Conservation (phyloP, 2,888 invertebrate genomes). For the Aethes cnicana region DNA sequence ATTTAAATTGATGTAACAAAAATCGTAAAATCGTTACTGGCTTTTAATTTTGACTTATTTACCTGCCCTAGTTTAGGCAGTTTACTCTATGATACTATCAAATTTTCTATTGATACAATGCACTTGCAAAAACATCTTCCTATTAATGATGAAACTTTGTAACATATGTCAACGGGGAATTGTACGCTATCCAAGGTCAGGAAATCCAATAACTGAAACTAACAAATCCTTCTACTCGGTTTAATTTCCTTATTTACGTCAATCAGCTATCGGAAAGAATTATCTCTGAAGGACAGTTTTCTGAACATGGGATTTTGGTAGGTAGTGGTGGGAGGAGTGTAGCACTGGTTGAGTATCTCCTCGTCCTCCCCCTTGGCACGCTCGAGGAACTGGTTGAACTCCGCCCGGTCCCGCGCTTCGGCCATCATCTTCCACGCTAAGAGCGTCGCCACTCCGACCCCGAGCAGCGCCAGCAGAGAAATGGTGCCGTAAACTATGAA, state of each 20-base stretch:
- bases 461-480: not conserved
- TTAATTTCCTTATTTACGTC: no score
- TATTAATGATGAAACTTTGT: no score
- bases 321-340: not conserved
- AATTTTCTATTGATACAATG: no score
- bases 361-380: conserved; percentile 7
- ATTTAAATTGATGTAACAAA: conserved; percentile 18
- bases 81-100: no score
- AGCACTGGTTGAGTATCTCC: conserved; percentile 4
- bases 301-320: conserved; percentile 14
- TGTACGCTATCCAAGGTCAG: no score
- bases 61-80: no score
- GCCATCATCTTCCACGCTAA: conserved; percentile 5
- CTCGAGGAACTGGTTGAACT: conserved; percentile 15
- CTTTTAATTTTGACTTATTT: not conserved
- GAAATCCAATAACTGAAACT: no score
- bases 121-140: no score
- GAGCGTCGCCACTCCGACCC: not conserved
- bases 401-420: conserved; percentile 11
- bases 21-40: conserved; percentile 21
- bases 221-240: no score
- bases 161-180: no score
- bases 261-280: conserved; percentile 2
- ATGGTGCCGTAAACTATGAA: conserved; percentile 14
- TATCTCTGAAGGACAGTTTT: not conserved